phyloP scores from a whole-genome alignment of 2,113 vertebrate species.

The Gadus macrocephalus region DNA sequence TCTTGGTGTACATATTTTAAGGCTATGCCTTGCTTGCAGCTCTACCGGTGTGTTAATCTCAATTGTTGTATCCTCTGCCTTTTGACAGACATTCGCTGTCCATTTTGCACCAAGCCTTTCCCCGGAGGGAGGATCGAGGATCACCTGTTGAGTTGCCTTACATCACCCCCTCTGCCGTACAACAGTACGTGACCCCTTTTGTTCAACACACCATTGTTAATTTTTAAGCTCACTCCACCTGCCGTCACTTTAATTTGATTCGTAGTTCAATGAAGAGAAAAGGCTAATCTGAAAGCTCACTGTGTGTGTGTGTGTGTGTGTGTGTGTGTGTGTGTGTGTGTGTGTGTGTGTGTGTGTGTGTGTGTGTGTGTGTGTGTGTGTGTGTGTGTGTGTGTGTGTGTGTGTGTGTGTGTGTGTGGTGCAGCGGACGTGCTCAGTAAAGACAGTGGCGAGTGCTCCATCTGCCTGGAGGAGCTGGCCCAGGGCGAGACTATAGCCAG shows the following conservation, averaged over 20 bases:
- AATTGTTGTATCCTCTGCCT: slow-evolving; percentile 23
- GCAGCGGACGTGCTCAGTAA: slow-evolving; percentile 76
- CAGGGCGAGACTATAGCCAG: slow-evolving; percentile 76
- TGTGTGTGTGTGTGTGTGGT: slow-evolving; percentile 18
- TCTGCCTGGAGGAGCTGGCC: slow-evolving; percentile 75
- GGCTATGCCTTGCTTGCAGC: not conserved
- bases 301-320: not conserved
- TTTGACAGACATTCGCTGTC: slow-evolving; percentile 71
- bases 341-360: slow-evolving; percentile 1
- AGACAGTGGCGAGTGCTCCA: slow-evolving; percentile 78
- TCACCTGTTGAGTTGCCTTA: slow-evolving; percentile 78
- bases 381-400: slow-evolving; percentile 21
- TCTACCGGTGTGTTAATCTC: slow-evolving; percentile 26
- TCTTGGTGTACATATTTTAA: slow-evolving; percentile 28
- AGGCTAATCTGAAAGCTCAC: too few relatives aligned
- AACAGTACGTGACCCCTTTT: slow-evolving; percentile 64
- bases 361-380: slow-evolving; percentile 1
- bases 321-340: not conserved
- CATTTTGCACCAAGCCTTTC: slow-evolving; percentile 76
- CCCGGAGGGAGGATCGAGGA: slow-evolving; percentile 75
- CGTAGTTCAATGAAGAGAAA: too few relatives aligned
- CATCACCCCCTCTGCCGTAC: slow-evolving; percentile 74
- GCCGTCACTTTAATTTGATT: too few relatives aligned
- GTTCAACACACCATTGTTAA: slow-evolving; percentile 3
- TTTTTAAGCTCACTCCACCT: not conserved